Evolutionary conservation across 2,888 invertebrate genomes (phyloP).

Genomic region (Monochamus alternatus): DNA sequence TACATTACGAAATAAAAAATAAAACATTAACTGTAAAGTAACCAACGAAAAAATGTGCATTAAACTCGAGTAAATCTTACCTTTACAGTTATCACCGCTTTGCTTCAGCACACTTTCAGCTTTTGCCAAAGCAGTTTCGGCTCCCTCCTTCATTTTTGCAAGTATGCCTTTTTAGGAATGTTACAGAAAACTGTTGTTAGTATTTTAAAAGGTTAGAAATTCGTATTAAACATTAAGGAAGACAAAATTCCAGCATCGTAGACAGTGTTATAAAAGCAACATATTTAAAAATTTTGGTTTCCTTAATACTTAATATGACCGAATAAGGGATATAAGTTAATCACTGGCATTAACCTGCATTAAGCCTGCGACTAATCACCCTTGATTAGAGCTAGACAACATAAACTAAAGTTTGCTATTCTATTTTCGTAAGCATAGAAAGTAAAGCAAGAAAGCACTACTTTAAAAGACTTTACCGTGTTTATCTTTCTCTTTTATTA

Average conservation of each 20-base stretch:
- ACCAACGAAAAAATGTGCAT: neutral
- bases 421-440: conserved; percentile 2
- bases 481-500: conserved; percentile 93
- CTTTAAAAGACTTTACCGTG: conserved; percentile 76
- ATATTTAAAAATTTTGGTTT: neutral
- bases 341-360: neutral
- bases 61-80: conserved; percentile 68
- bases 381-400: neutral
- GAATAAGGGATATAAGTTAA: neutral
- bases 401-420: neutral
- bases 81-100: conserved; percentile 75
- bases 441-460: conserved; percentile 41
- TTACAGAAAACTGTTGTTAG: conserved; percentile 30
- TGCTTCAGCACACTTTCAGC: conserved; percentile 88
- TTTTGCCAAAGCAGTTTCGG: conserved; percentile 94
- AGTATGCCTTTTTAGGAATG: conserved; percentile 80
- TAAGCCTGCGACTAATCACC: neutral
- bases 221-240: neutral
- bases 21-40: neutral
- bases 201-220: conserved; percentile 20
- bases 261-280: no score
- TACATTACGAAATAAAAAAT: conserved; percentile 13
- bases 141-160: conserved; percentile 97
- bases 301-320: conserved; percentile 19
- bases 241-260: no score